These are phyloP conservation scores for Parthenolecanium corni DNA, from an alignment of 2,888 invertebrate species.

Conservation along the genomic window DNA sequence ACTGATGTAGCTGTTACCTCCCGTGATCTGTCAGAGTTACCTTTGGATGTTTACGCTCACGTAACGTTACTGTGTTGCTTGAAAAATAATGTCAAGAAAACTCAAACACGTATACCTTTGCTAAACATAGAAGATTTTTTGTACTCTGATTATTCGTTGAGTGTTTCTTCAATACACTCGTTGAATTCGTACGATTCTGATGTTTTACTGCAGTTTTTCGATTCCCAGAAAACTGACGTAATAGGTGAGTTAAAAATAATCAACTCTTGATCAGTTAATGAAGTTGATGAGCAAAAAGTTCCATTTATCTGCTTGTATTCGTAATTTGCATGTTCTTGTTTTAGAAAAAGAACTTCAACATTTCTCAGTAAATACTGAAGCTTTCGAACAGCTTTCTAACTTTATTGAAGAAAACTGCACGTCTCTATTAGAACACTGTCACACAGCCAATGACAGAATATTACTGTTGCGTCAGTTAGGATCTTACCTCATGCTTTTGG, in stretches of 20 bases:
- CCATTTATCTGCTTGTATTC: too few species aligned
- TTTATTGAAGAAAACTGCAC: neutral
- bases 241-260: neutral
- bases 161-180: neutral
- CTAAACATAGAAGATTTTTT: neutral
- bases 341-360: too few species aligned
- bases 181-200: slow-evolving; percentile 10
- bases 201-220: neutral
- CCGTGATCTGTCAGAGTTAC: neutral
- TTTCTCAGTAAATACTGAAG: neutral
- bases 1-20: neutral
- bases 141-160: neutral
- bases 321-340: too few species aligned
- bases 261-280: too few species aligned
- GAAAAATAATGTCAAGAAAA: slow-evolving; percentile 15
- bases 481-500: neutral
- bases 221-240: neutral
- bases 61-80: slow-evolving; percentile 2
- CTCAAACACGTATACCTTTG: neutral
- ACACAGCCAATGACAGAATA: neutral
- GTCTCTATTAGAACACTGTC: neutral
- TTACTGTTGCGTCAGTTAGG: neutral
- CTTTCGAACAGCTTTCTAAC: neutral
- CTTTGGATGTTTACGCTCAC: neutral
- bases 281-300: too few species aligned